Evolutionary conservation across 1,140 invertebrate genomes (phyloP).

Genomic region (Monochamus saltuarius): DNA sequence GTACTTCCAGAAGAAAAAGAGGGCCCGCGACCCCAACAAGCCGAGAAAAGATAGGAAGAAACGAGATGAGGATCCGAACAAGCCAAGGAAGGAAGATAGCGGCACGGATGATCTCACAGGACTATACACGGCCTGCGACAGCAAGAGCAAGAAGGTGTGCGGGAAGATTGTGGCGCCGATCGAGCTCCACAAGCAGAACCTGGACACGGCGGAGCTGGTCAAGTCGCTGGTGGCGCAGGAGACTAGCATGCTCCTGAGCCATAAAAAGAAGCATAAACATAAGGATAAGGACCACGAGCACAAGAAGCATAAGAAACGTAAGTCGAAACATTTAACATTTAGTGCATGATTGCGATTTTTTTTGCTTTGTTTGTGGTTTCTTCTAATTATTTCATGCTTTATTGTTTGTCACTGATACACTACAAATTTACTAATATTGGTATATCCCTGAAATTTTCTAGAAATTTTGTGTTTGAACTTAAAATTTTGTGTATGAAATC

Average conservation of each 20-base stretch:
- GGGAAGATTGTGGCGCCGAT: slow-evolving; percentile 44
- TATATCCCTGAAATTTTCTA: no score
- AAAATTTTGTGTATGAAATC: no score
- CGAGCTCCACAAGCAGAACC: slow-evolving; percentile 15
- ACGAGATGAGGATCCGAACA: slow-evolving; percentile 10
- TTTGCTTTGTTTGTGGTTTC: not conserved
- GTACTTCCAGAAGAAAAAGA: slow-evolving; percentile 28
- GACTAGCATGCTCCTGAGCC: slow-evolving; percentile 35
- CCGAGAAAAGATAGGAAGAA: slow-evolving; percentile 25
- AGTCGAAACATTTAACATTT: slow-evolving; percentile 9
- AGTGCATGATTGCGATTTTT: no score
- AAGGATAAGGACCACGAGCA: slow-evolving; percentile 26
- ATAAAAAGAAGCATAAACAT: slow-evolving; percentile 38
- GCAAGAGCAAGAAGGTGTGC: slow-evolving; percentile 44
- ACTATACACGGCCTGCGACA: slow-evolving; percentile 32
- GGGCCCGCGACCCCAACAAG: slow-evolving; percentile 5
- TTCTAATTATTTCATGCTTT: not conserved
- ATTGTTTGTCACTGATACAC: no score
- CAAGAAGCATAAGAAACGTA: slow-evolving; percentile 32
- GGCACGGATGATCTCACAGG: slow-evolving; percentile 31
- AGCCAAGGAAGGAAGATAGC: slow-evolving; percentile 20
- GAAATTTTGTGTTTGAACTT: no score
- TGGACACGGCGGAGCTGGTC: slow-evolving; percentile 34
- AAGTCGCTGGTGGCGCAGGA: slow-evolving; percentile 36
- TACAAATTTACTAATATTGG: no score